phyloP scores from a whole-genome alignment of 2,888 invertebrate genomes.

The Euphydryas editha region DNA sequence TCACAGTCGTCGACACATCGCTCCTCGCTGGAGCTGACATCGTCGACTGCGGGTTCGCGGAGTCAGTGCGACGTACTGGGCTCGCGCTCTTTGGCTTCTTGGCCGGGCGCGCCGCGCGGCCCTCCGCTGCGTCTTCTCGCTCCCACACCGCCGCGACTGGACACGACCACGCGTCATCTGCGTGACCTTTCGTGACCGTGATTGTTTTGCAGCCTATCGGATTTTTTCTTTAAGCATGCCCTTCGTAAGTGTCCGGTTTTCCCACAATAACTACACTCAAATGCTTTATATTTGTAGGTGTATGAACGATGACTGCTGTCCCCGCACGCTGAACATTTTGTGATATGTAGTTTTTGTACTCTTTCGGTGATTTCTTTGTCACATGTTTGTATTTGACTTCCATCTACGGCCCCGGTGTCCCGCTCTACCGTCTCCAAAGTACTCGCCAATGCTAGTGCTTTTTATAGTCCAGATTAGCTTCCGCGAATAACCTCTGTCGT shows the following conservation, averaged over 20 bases:
- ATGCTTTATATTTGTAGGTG: neutral
- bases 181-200: too few species aligned
- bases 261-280: neutral
- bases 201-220: too few species aligned
- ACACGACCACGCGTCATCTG: too few species aligned
- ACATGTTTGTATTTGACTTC: neutral
- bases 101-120: too few species aligned
- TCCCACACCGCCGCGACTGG: too few species aligned
- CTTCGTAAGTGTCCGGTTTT: neutral
- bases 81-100: too few species aligned
- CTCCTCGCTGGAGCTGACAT: too few species aligned
- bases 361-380: too few species aligned
- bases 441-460: constrained; percentile 27
- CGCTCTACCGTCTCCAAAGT: constrained; percentile 35
- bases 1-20: too few species aligned
- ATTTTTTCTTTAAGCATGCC: neutral
- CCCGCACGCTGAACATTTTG: constrained; percentile 1
- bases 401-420: constrained; percentile 19
- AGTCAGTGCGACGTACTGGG: too few species aligned
- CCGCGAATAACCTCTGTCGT: constrained; percentile 37
- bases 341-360: neutral
- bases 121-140: too few species aligned
- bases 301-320: neutral
- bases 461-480: constrained; percentile 25
- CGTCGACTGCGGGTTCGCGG: too few species aligned